A percentile compares a stretch with the other conserved stretches of the same genome.
Evolutionary conservation across 2,797 vertebrate genomes (phyloP).

Genomic region (Chrosomus eos): DNA sequence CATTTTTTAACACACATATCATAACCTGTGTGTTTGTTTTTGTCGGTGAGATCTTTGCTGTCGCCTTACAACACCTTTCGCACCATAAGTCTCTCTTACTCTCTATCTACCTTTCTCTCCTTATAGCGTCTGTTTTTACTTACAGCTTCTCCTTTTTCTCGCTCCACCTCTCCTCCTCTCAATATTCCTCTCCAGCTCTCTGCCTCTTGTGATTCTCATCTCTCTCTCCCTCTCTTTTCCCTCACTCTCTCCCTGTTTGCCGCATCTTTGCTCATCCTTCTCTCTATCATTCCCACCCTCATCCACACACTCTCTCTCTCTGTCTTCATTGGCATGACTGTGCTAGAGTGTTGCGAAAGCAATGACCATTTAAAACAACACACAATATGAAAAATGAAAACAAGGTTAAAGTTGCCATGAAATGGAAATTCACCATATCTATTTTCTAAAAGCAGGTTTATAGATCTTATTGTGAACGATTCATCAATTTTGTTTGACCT

Average conservation of each 20-base stretch:
- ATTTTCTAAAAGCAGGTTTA: background rate
- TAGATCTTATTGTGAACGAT: background rate
- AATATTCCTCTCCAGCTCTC: constrained; percentile 30
- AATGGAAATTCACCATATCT: background rate
- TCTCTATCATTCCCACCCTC: constrained; percentile 45
- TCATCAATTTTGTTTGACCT: background rate
- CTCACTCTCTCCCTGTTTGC: constrained; percentile 35
- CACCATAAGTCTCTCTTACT: constrained; percentile 30
- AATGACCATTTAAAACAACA: constrained; percentile 3
- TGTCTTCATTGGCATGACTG: constrained; percentile 16
- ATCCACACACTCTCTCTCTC: constrained; percentile 1
- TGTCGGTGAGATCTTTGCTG: background rate
- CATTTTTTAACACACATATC: background rate
- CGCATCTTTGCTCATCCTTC: constrained; percentile 50
- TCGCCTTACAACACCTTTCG: constrained; percentile 32
- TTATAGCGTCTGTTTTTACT: constrained; percentile 43
- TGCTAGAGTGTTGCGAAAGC: background rate
- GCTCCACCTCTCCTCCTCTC: constrained; percentile 13
- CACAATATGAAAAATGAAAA: background rate
- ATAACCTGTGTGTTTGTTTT: constrained; percentile 9
- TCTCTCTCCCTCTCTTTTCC: constrained; percentile 26
- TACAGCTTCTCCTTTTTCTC: constrained; percentile 1
- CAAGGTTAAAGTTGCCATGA: background rate
- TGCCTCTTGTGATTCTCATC: constrained; percentile 41
- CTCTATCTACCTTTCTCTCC: background rate